Conservation (phyloP, 2,797 vertebrate species). For the Coregonus sp. region DNA sequence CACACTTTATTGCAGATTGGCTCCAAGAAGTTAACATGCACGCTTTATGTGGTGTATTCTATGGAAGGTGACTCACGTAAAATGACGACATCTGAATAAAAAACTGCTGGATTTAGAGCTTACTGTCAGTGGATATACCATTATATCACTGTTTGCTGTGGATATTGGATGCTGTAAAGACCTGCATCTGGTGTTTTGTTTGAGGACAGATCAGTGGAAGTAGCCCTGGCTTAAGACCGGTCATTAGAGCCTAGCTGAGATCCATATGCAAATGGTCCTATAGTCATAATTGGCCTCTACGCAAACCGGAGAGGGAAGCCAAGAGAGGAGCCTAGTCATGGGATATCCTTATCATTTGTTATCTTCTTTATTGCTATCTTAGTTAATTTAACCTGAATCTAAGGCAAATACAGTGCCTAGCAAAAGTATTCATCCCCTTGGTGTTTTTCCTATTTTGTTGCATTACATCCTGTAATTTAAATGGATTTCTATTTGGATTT, state of each 20-base stretch:
- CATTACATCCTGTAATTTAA: too few species aligned
- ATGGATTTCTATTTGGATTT: too few species aligned
- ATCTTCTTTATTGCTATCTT: neutral
- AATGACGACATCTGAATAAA: constrained; percentile 28
- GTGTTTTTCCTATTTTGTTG: too few species aligned
- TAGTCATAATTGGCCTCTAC: neutral
- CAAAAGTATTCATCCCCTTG: too few species aligned
- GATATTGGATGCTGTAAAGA: neutral
- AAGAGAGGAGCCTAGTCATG: neutral
- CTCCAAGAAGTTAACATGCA: constrained; percentile 43
- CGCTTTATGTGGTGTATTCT: constrained; percentile 27
- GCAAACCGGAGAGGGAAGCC: neutral
- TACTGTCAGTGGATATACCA: neutral
- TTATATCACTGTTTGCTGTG: neutral
- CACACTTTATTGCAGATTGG: constrained; percentile 54
- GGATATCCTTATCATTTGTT: neutral
- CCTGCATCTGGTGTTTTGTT: constrained; percentile 1
- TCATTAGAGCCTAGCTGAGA: neutral
- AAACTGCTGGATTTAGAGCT: constrained; percentile 27
- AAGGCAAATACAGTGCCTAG: neutral
- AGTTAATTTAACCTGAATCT: neutral
- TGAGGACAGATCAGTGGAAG: constrained; percentile 11
- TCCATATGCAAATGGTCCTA: neutral
- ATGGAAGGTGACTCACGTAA: constrained; percentile 30
- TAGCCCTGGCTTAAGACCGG: neutral